These are phyloP conservation scores for Andricus curvator DNA, from an alignment of 2,888 invertebrate species.

Conservation along the genomic window DNA sequence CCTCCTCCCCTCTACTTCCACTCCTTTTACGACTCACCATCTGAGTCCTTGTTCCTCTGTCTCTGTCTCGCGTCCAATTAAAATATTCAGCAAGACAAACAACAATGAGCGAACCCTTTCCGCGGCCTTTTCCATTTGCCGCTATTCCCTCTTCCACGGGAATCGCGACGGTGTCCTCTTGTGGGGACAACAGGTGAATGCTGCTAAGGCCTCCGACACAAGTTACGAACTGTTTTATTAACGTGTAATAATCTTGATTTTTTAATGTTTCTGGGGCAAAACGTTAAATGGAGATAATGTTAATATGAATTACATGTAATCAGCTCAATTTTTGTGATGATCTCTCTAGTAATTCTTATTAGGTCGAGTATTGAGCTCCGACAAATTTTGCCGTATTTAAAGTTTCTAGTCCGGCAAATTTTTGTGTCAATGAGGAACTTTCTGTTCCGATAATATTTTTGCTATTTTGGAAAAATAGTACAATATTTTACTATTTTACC, in stretches of 20 bases:
- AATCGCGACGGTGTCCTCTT: slow-evolving; percentile 17
- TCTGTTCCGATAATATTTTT: no score
- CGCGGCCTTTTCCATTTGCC: slow-evolving; percentile 44
- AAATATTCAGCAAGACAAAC: slow-evolving; percentile 78
- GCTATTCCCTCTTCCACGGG: background rate
- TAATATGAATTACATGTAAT: no score
- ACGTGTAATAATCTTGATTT: background rate
- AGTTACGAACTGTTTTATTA: slow-evolving; percentile 23
- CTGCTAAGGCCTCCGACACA: slow-evolving; percentile 8
- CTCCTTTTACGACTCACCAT: slow-evolving; percentile 21
- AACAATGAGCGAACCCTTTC: slow-evolving; percentile 71
- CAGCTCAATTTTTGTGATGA: no score
- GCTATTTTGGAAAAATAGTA: no score
- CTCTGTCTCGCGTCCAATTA: slow-evolving; percentile 71
- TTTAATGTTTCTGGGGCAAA: no score
- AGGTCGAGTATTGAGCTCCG: no score
- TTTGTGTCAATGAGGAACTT: no score
- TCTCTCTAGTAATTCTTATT: no score
- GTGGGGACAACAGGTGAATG: slow-evolving; percentile 23
- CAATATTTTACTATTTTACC: no score
- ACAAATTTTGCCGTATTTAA: no score
- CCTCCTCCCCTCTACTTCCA: slow-evolving; percentile 23
- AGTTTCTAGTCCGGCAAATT: no score
- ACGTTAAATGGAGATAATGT: no score
- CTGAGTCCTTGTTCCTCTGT: background rate